A percentile compares a stretch with the other conserved stretches of the same genome.
Evolutionary conservation across 2,888 invertebrate species (phyloP).

Genomic region (Invenusta paracnida): DNA sequence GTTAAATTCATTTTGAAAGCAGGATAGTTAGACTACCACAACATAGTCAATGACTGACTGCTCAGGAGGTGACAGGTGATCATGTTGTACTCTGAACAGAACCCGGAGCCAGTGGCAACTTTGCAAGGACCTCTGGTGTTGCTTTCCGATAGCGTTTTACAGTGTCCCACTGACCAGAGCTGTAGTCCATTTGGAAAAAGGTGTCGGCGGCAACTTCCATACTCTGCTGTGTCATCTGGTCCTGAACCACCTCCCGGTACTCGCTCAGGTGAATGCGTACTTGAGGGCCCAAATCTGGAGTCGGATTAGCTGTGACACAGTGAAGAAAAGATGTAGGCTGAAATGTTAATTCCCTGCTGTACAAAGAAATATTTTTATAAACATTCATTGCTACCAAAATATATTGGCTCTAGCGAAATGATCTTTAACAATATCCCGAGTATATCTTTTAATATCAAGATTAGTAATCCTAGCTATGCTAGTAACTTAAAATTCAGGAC

Average conservation of each 20-base stretch:
- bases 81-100: no score
- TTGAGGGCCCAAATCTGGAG: slow-evolving; percentile 90
- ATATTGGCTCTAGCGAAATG: no score
- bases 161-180: slow-evolving; percentile 91
- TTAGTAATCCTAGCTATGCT: no score
- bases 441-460: no score
- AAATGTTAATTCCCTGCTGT: slow-evolving; percentile 33
- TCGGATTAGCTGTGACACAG: slow-evolving; percentile 75
- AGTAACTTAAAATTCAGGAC: no score
- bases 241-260: slow-evolving; percentile 74
- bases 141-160: slow-evolving; percentile 81
- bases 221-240: slow-evolving; percentile 71
- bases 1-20: no score
- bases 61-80: no score
- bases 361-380: no score
- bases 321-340: neutral
- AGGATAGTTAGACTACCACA: no score
- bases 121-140: slow-evolving; percentile 53
- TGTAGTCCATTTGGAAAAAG: slow-evolving; percentile 97
- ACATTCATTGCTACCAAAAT: no score
- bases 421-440: no score
- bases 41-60: no score
- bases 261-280: slow-evolving; percentile 91
- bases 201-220: slow-evolving; percentile 80
- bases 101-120: neutral